A percentile compares a stretch with the other conserved stretches of the same genome.
Conservation (phyloP, 2,888 invertebrate species). For the Synergus gifuensis region DNA sequence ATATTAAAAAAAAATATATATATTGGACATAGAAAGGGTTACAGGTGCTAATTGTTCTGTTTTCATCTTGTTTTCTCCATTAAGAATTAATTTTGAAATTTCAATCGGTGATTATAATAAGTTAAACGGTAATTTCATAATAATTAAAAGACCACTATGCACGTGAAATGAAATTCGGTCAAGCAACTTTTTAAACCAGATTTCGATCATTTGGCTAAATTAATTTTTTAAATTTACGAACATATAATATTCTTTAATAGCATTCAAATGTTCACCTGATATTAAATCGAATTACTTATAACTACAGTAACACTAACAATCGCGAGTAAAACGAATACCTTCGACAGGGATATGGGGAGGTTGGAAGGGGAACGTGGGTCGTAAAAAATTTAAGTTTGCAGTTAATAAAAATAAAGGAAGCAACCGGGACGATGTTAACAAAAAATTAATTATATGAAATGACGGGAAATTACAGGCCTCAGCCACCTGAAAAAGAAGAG, state of each 20-base stretch:
- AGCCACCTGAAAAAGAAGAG: conserved; percentile 45
- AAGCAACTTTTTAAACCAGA: conserved; percentile 5
- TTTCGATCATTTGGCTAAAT: not conserved
- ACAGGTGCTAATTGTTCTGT: too few relatives aligned
- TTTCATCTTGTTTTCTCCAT: too few relatives aligned
- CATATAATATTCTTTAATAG: not conserved
- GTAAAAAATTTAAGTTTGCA: conserved; percentile 46
- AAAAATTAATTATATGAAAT: conserved; percentile 71
- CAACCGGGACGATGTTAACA: conserved; percentile 52
- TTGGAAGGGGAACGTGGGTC: conserved; percentile 13
- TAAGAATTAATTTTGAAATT: too few relatives aligned
- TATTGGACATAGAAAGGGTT: too few relatives aligned
- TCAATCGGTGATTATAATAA: too few relatives aligned
- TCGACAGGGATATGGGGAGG: not conserved
- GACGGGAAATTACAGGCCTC: conserved; percentile 66
- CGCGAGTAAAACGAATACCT: not conserved
- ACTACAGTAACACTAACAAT: conserved; percentile 22
- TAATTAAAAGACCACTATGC: not conserved
- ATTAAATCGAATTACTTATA: conserved; percentile 14
- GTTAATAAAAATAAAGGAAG: conserved; percentile 41
- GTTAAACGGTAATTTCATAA: not conserved
- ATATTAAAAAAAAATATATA: too few relatives aligned
- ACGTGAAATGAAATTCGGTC: not conserved
- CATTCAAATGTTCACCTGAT: not conserved
- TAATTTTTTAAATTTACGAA: not conserved